Base-by-base conservation (phyloP, 2,113 vertebrate species). In the Nannospalax galili region DNA sequence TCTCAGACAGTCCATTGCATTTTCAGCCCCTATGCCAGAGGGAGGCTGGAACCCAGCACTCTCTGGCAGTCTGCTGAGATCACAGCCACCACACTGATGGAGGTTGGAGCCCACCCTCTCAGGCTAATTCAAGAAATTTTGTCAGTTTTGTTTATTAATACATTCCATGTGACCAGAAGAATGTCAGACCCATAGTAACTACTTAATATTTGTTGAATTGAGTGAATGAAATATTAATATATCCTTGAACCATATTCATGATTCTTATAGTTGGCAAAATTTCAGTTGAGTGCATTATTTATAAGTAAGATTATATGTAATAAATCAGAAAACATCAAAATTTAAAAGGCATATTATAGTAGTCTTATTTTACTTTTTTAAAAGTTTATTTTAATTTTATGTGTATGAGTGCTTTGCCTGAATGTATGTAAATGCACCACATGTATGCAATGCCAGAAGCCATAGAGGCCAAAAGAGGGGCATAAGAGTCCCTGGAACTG, bases 151-250 rank as follows among this genome's bases (percentile, higher is more conserved):
- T 60, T 93, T 92, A 82, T 73, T 52, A 42, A 42, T 72, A 12
- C 5, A 85, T 40, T 40, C 37, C 67, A 58, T 78, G 73, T 72
- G 80, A 11, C 42, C 78, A 90, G 52, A 70, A 79, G 19, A 79
- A 20, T 90, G 14, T 52, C 48, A 7, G 48, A 11, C 48, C 40
- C 37, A 52, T 78, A 35, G 35, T 69, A 79, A 64, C 10, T 85
- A 85, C 20, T 85, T 52, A 72, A 5, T 79, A 90, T 78, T 78
- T 78, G 26, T 81, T 91, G 77, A 80, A 52, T 73, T 67, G 69
- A 93, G 19, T 89, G 74, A 82, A 56, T 84, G 60, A 84, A 84
- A 32, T 75, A 48, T 42, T 89, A 93, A 58, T 93, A 82, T 12
- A 45, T 74, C 28, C 28, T 65, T 60, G 69, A 48, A 32, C 52